Percentiles rank a stretch among this genome's conserved stretches.
These are phyloP conservation scores for Micrastur ruficollis DNA, from an alignment of 2,797 vertebrate genomes.

Conservation along the genomic window DNA sequence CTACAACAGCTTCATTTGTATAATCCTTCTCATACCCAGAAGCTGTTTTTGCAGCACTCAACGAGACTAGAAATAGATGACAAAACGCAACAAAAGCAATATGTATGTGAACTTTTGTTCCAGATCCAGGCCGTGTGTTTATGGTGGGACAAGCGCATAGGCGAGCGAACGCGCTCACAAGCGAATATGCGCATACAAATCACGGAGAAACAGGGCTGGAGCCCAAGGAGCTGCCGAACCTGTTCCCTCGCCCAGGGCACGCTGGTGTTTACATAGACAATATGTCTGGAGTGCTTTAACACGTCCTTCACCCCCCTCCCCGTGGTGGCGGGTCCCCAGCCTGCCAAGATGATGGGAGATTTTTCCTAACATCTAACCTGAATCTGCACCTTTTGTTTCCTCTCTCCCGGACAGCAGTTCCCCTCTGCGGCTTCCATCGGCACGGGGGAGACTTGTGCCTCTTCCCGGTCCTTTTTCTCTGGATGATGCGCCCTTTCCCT, in stretches of 20 bases:
- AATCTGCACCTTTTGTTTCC: not conserved
- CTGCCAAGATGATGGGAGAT: rapidly evolving
- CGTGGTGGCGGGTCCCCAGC: not conserved
- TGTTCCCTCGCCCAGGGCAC: not conserved
- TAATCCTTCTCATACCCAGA: not conserved
- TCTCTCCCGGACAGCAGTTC: not conserved
- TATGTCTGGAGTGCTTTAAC: not conserved
- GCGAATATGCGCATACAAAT: not conserved
- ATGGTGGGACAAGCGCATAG: not conserved
- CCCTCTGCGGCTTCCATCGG: rapidly evolving
- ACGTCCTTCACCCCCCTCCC: not conserved
- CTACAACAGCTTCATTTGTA: not conserved
- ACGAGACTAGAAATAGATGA: not conserved
- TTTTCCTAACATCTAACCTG: not conserved
- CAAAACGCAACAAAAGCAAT: rapidly evolving
- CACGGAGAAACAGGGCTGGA: not conserved
- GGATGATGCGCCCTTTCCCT: rapidly evolving
- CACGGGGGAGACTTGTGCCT: rapidly evolving
- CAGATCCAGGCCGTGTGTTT: rapidly evolving
- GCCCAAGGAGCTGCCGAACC: not conserved
- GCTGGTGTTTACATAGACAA: not conserved
- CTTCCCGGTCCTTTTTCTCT: not conserved
- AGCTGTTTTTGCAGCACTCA: not conserved
- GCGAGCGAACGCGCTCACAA: rapidly evolving
- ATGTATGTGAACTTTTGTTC: not conserved